Evolutionary conservation across 2,888 invertebrate genomes (phyloP).

Genomic region (Dynastes hyllus): DNA sequence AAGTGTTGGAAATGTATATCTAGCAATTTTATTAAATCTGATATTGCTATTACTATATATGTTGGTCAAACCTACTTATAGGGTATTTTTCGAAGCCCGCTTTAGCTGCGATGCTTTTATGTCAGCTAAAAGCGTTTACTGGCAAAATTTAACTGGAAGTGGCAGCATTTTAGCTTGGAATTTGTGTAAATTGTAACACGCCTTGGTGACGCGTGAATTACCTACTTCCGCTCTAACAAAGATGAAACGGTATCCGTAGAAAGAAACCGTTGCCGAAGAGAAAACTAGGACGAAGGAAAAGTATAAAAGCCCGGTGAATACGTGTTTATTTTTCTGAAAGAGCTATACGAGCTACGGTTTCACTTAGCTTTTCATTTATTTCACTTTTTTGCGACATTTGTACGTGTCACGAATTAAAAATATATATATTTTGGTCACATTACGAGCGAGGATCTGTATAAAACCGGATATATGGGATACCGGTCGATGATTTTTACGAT

Average conservation of each 20-base stretch:
- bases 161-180: background rate
- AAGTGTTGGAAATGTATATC: too few species aligned
- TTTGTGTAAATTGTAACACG: slow-evolving; percentile 35
- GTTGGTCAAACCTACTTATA: too few species aligned
- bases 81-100: too few species aligned
- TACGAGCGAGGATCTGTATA: background rate
- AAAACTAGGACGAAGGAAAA: slow-evolving; percentile 22
- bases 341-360: slow-evolving; percentile 55
- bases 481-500: slow-evolving; percentile 11
- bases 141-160: background rate
- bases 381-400: slow-evolving; percentile 51
- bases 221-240: slow-evolving; percentile 21
- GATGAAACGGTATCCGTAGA: background rate
- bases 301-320: slow-evolving; percentile 36
- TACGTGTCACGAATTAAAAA: slow-evolving; percentile 54
- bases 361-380: slow-evolving; percentile 56
- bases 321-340: slow-evolving; percentile 44
- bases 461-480: background rate
- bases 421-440: slow-evolving; percentile 29
- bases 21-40: too few species aligned
- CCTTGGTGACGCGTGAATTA: slow-evolving; percentile 36
- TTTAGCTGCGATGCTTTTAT: too few species aligned
- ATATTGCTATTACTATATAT: too few species aligned
- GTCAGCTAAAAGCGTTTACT: too few species aligned
- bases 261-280: slow-evolving; percentile 5